Conservation (phyloP, 1,140 invertebrate genomes). For the Eciton burchellii region DNA sequence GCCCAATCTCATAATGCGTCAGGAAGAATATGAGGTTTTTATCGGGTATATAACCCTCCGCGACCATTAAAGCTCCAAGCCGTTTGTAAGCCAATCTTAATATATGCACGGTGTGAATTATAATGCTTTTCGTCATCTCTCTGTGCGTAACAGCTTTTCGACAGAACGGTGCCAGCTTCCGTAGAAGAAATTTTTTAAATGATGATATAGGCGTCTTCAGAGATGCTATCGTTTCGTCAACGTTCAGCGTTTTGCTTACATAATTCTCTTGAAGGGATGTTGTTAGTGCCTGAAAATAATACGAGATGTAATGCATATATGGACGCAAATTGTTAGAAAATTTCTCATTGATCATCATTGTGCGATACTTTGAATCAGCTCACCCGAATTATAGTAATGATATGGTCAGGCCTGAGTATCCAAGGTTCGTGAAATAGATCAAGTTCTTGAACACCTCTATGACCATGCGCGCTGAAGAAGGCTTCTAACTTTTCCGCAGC, state of each 20-base stretch:
- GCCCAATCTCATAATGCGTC: slow-evolving; percentile 88
- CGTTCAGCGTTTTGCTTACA: slow-evolving; percentile 35
- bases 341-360: neutral
- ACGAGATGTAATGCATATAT: too few relatives aligned
- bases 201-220: slow-evolving; percentile 86
- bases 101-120: slow-evolving; percentile 87
- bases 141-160: slow-evolving; percentile 87
- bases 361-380: neutral
- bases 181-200: slow-evolving; percentile 67
- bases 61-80: slow-evolving; percentile 87
- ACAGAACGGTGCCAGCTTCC: slow-evolving; percentile 87
- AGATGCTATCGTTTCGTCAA: slow-evolving; percentile 73
- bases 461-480: slow-evolving; percentile 91
- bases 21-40: slow-evolving; percentile 90
- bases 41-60: slow-evolving; percentile 88
- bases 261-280: neutral
- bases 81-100: slow-evolving; percentile 87
- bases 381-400: slow-evolving; percentile 88
- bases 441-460: slow-evolving; percentile 91
- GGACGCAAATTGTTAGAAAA: neutral
- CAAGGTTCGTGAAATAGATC: slow-evolving; percentile 90
- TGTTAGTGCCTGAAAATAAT: slow-evolving; percentile 29
- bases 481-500: slow-evolving; percentile 85
- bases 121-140: slow-evolving; percentile 89
- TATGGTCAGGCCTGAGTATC: slow-evolving; percentile 87